These are phyloP conservation scores for Latrodectus elegans DNA, from an alignment of 2,888 invertebrate species.

Conservation along the genomic window DNA sequence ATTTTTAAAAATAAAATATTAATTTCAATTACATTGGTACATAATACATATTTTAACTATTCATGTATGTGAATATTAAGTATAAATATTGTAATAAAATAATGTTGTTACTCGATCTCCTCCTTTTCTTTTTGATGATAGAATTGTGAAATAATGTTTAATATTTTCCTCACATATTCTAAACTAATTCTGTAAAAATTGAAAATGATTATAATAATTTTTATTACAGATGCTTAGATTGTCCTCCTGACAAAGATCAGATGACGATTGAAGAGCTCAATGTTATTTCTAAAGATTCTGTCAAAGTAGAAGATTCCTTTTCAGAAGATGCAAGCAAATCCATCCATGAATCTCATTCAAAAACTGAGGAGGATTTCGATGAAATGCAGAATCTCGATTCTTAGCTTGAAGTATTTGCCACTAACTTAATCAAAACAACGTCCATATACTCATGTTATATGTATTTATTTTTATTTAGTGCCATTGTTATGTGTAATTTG, in stretches of 20 bases:
- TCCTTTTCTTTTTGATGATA: too few species aligned
- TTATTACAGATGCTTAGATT: conserved; percentile 51
- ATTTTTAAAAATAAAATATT: too few species aligned
- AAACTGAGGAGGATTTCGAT: conserved; percentile 52
- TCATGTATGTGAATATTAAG: too few species aligned
- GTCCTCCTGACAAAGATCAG: conserved; percentile 52
- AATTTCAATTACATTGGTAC: too few species aligned
- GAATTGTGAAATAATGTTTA: too few species aligned
- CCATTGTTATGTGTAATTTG: conserved; percentile 28
- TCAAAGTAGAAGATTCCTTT: conserved; percentile 42
- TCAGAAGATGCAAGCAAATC: conserved; percentile 40
- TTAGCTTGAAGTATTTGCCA: conserved; percentile 20
- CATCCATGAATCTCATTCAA: conserved; percentile 24
- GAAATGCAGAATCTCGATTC: conserved; percentile 56
- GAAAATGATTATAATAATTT: not conserved
- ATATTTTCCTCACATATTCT: too few species aligned
- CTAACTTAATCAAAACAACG: conserved; percentile 40
- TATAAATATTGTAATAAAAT: too few species aligned
- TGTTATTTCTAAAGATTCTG: conserved; percentile 48
- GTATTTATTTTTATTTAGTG: conserved; percentile 23
- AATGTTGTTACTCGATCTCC: too few species aligned
- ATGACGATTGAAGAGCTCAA: conserved; percentile 60
- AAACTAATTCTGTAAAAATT: too few species aligned
- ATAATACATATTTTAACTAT: too few species aligned
- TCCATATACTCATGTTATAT: conserved; percentile 48